These are phyloP conservation scores for Peromyscus aztecus DNA, from an alignment of 2,797 vertebrate species.

Conservation along the genomic window DNA sequence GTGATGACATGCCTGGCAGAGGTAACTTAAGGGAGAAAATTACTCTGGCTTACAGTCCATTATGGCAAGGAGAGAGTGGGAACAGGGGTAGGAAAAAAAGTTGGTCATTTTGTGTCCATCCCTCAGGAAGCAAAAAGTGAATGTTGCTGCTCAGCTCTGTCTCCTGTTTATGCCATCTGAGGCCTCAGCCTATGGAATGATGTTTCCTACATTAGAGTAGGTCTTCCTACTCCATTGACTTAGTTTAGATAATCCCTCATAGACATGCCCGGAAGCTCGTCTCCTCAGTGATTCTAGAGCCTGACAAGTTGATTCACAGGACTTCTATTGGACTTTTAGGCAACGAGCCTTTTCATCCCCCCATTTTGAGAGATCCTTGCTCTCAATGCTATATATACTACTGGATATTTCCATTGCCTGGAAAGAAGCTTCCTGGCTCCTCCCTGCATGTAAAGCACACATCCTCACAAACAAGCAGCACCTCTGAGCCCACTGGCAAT, in stretches of 20 bases:
- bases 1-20: neutral
- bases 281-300: neutral
- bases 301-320: neutral
- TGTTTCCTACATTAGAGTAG: neutral
- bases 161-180: neutral
- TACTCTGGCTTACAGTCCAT: neutral
- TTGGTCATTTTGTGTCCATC: neutral
- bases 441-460: neutral
- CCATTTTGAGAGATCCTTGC: neutral
- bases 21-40: neutral
- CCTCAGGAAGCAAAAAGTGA: neutral
- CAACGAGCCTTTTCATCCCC: neutral
- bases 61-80: neutral
- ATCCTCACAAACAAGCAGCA: neutral
- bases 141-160: neutral
- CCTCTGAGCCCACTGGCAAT: neutral
- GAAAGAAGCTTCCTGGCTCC: neutral
- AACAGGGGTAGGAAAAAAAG: neutral
- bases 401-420: neutral
- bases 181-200: neutral
- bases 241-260: neutral
- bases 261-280: neutral
- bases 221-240: neutral
- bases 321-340: neutral
- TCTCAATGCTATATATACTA: neutral